phyloP scores from a whole-genome alignment of 1,140 invertebrate genomes.

The Potamilus streckersoni region DNA sequence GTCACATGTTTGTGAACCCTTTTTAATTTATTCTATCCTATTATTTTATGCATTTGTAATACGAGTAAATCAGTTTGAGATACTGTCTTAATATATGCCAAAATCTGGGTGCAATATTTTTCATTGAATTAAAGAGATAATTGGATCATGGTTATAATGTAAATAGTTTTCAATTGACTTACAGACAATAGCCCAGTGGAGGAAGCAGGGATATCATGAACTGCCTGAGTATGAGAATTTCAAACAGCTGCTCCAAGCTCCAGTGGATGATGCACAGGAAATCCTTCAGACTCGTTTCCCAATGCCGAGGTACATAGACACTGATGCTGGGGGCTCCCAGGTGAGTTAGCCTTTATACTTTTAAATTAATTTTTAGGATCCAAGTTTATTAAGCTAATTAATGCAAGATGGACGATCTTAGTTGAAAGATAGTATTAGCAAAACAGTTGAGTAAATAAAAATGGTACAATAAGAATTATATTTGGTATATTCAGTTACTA shows the following conservation, averaged over 20 bases:
- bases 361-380: neutral
- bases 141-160: too few species aligned
- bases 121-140: too few species aligned
- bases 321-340: conserved; percentile 96
- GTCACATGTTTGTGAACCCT: too few species aligned
- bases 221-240: conserved; percentile 98
- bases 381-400: too few species aligned
- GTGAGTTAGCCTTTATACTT: conserved; percentile 53
- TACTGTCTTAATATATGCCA: neutral
- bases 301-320: conserved; percentile 98
- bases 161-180: conserved; percentile 33
- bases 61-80: too few species aligned
- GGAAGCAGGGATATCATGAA: conserved; percentile 93
- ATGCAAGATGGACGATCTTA: too few species aligned
- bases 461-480: too few species aligned
- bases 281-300: conserved; percentile 96
- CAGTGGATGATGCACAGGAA: conserved; percentile 97
- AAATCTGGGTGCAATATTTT: neutral
- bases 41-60: too few species aligned
- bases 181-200: conserved; percentile 97
- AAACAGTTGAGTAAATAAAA: too few species aligned
- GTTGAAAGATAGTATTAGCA: too few species aligned
- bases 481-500: too few species aligned
- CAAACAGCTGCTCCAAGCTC: conserved; percentile 93
- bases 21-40: too few species aligned